phyloP scores from a whole-genome alignment of 2,888 invertebrate genomes.

The Tromatobia lineatoria region DNA sequence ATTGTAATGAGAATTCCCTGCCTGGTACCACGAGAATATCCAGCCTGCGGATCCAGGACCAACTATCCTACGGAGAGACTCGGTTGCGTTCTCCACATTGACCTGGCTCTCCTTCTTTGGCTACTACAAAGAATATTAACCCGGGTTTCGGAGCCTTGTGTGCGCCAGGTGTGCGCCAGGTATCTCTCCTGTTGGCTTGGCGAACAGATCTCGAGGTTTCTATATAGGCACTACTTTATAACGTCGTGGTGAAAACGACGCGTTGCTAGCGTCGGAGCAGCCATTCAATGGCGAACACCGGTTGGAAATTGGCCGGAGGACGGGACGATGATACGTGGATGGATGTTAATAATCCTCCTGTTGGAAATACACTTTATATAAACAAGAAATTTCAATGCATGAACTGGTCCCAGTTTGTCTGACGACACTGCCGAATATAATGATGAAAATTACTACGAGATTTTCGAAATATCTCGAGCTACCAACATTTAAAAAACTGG shows the following conservation, averaged over 20 bases:
- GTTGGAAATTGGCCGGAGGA: background rate
- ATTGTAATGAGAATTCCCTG: constrained; percentile 20
- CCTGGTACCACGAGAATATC: constrained; percentile 19
- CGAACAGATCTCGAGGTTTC: background rate
- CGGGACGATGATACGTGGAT: background rate
- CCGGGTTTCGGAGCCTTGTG: background rate
- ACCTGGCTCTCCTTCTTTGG: background rate
- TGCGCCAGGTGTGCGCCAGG: constrained; percentile 14
- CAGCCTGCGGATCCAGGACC: constrained; percentile 7
- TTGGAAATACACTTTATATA: too few relatives aligned
- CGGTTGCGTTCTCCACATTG: constrained; percentile 13
- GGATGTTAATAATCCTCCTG: too few relatives aligned
- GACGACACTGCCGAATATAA: too few relatives aligned
- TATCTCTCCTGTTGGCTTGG: constrained; percentile 19
- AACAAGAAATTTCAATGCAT: too few relatives aligned
- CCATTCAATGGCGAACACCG: constrained; percentile 27
- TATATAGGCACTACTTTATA: background rate
- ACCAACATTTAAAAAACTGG: too few relatives aligned
- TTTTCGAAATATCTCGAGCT: too few relatives aligned
- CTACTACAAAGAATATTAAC: background rate
- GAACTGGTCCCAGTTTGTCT: too few relatives aligned
- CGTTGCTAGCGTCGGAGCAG: constrained; percentile 3
- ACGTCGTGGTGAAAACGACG: background rate
- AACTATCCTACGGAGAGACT: background rate
- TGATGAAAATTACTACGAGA: too few relatives aligned